Base-by-base conservation (phyloP, 2,113 vertebrate species). In the Isurus oxyrinchus region DNA sequence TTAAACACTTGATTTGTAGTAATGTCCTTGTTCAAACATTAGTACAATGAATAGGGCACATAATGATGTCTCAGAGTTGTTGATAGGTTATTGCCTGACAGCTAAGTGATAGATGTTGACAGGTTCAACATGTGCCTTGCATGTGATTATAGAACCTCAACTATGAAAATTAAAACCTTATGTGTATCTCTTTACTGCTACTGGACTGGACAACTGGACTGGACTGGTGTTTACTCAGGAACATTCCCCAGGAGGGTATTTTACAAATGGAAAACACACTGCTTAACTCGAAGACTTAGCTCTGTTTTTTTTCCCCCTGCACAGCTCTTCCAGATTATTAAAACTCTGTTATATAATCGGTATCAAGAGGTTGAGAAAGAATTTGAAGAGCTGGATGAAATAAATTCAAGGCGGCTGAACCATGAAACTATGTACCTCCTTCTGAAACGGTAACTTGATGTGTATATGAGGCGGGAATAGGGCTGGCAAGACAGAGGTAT, bases 381-480 rank as follows among this genome's bases (percentile, higher is more conserved):
- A 90, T 97, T 97, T 97, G 97, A 97, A 97, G 97, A 96, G 25
- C 96, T 97, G 96, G 96, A 96, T 96, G 53, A 97, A 96, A 96
- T 97, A 55, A 97, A 97, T 21, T 97, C 97, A 16, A 66, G 16
- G 6, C 63, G 61, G 35, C 90, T 97, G 96, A 96, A 67, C 16
- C 96, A 97, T 67, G 97, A 97, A 57, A 96, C 84, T 23, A 67
- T 96, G 94, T 96, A 96, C 61, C 96, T 96, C 96, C 96, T 97
- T 27, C 96, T 97, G 93, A 98, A 97, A 49, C 59, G 94, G 44
- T 97, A 61, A 96, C 96, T 72, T 5, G 53, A 25, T 35, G 11
- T 86, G 16, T 0, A 27, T 87, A 19, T 23, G 49, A 31, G 4
- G 31, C 27, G 72, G 53, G 25, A 44, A n/a, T 84, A 35, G 49